Conservation (phyloP, 2,888 invertebrate species). For the Volucella inanis region DNA sequence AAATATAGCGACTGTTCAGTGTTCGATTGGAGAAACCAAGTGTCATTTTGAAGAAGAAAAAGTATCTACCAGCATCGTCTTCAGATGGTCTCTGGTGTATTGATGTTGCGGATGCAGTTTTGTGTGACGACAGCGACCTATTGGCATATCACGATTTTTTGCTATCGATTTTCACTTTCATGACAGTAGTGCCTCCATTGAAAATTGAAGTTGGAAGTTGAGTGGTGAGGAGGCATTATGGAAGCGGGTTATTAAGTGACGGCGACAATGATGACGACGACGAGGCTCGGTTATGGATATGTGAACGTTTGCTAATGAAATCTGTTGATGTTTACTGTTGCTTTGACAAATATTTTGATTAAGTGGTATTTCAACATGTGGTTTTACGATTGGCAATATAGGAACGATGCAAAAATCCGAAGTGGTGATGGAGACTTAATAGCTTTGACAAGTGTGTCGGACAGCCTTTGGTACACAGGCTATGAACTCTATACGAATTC, state of each 20-base stretch:
- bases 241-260: background rate
- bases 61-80: conserved; percentile 33
- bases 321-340: background rate
- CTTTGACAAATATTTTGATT: background rate
- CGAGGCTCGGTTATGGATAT: background rate
- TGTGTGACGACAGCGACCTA: conserved; percentile 10
- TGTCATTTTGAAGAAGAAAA: background rate
- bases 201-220: background rate
- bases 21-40: background rate
- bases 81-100: conserved; percentile 1
- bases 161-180: conserved; percentile 52
- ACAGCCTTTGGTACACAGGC: too few species aligned
- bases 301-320: background rate
- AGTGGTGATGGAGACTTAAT: too few species aligned
- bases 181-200: conserved; percentile 5
- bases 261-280: background rate
- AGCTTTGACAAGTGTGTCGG: too few species aligned
- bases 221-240: background rate
- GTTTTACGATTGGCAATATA: background rate
- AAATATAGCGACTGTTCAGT: conserved; percentile 7
- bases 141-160: conserved; percentile 57
- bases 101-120: conserved; percentile 41
- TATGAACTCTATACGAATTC: too few species aligned
- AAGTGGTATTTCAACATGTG: background rate
- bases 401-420: too few species aligned